A percentile compares a stretch with the other conserved stretches of the same genome.
Evolutionary conservation across 1,140 invertebrate species (phyloP).

Genomic region (Polyergus mexicanus): DNA sequence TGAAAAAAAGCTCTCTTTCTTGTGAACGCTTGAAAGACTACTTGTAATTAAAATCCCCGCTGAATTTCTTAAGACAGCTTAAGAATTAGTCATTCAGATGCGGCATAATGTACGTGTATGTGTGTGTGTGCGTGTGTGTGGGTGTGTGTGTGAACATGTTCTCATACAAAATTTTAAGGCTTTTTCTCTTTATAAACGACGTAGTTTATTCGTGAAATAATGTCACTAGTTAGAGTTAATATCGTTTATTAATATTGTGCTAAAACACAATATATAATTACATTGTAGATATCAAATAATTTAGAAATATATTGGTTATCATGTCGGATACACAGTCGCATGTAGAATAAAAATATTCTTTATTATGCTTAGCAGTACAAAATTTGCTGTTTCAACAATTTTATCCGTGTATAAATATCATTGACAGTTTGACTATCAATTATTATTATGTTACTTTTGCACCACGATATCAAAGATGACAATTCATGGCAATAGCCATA

Average conservation of each 20-base stretch:
- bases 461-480: background rate
- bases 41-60: slow-evolving; percentile 69
- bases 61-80: slow-evolving; percentile 55
- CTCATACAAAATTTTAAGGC: slow-evolving; percentile 16
- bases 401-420: slow-evolving; percentile 6
- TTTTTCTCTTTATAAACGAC: background rate
- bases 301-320: background rate
- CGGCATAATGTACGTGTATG: background rate
- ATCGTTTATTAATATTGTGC: background rate
- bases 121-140: too few relatives aligned
- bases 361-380: background rate
- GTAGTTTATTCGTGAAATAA: background rate
- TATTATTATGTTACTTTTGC: slow-evolving; percentile 21
- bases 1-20: slow-evolving; percentile 57
- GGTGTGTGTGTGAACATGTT: background rate
- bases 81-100: slow-evolving; percentile 49
- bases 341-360: background rate
- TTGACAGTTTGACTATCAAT: slow-evolving; percentile 22
- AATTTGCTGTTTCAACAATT: slow-evolving; percentile 25
- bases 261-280: background rate
- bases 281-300: background rate
- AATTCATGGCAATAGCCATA: background rate
- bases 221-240: background rate
- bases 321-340: background rate
- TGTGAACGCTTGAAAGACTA: slow-evolving; percentile 39